A percentile compares a stretch with the other conserved stretches of the same genome.
Conservation (phyloP, 2,797 vertebrate species). For the Stomatorhinus walkeri region DNA sequence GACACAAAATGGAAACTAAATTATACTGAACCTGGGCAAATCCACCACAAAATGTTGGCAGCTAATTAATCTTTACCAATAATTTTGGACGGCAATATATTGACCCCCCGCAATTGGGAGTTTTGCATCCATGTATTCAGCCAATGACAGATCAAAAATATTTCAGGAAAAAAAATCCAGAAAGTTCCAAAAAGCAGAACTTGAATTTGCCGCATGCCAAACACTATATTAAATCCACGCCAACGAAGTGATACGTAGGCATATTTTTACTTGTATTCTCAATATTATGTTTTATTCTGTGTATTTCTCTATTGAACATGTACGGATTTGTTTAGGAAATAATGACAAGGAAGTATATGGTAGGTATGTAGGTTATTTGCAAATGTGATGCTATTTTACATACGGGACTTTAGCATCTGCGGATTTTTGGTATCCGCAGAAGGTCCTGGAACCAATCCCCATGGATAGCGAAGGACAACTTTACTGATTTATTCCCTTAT, state of each 20-base stretch:
- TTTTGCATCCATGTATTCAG: too few relatives aligned
- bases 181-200: background rate
- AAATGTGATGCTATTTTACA: background rate
- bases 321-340: background rate
- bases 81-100: too few relatives aligned
- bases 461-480: too few relatives aligned
- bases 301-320: background rate
- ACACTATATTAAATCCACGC: background rate
- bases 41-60: background rate
- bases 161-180: too few relatives aligned
- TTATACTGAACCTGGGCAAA: background rate
- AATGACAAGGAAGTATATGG: background rate
- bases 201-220: too few relatives aligned
- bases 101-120: too few relatives aligned
- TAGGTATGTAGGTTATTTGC: background rate
- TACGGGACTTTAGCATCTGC: background rate
- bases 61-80: too few relatives aligned
- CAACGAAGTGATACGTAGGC: background rate
- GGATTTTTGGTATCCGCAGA: background rate
- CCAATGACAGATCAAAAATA: too few relatives aligned
- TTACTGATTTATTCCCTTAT: background rate
- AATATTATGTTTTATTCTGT: background rate
- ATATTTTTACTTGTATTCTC: background rate
- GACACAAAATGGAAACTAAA: background rate
- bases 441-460: background rate